Evolutionary conservation across 2,113 vertebrate genomes (phyloP).

Genomic region (Meles meles): DNA sequence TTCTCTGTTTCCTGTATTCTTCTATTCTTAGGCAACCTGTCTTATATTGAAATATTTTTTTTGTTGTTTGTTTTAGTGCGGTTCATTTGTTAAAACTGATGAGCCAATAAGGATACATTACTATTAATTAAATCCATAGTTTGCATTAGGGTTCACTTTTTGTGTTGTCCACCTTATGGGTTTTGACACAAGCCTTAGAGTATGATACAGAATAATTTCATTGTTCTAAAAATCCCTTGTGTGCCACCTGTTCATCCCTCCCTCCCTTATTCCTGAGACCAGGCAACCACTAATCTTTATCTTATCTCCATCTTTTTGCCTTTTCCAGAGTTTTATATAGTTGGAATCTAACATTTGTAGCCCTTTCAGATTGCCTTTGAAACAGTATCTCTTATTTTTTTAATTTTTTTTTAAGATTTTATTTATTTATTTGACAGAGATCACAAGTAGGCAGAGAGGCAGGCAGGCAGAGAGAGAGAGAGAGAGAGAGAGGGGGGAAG

Average conservation of each 20-base stretch:
- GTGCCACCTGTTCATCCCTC: neutral
- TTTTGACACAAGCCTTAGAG: neutral
- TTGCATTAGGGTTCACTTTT: neutral
- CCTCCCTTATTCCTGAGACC: neutral
- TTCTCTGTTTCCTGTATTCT: neutral
- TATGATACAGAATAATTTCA: neutral
- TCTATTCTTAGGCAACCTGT: neutral
- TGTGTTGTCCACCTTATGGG: neutral
- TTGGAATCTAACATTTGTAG: neutral
- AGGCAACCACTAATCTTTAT: neutral
- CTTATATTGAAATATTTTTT: neutral
- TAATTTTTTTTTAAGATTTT: too few species aligned
- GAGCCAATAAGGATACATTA: neutral
- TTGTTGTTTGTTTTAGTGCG: neutral
- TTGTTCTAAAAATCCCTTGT: neutral
- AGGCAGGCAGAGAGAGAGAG: too few species aligned
- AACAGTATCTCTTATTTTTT: constrained; percentile 14
- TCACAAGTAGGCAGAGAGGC: too few species aligned
- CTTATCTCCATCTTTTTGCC: neutral
- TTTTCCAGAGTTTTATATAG: neutral
- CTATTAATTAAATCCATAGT: neutral
- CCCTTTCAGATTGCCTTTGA: neutral
- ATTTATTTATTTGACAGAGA: too few species aligned
- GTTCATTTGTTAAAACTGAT: neutral
- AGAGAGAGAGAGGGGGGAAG: too few species aligned